These are phyloP conservation scores for Cantharis flavilabris DNA, from an alignment of 2,888 invertebrate species.

Conservation along the genomic window DNA sequence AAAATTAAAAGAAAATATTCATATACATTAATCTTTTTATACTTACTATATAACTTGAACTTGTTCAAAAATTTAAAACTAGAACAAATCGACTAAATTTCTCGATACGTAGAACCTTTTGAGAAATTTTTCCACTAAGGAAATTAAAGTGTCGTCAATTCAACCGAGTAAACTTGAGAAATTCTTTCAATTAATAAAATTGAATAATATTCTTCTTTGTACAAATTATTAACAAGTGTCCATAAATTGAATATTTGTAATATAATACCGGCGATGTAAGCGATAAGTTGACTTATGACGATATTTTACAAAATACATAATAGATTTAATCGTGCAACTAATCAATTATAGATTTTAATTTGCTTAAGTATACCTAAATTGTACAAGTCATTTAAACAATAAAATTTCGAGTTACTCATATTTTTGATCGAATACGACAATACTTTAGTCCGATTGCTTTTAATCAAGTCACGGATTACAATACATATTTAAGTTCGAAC, in stretches of 20 bases:
- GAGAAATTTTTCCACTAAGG: background rate
- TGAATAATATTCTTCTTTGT: background rate
- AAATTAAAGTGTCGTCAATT: background rate
- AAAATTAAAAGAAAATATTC: background rate
- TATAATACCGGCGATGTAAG: background rate
- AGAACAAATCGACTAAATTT: background rate
- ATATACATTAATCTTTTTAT: background rate
- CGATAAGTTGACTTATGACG: background rate
- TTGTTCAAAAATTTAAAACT: background rate
- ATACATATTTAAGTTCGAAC: conserved; percentile 10
- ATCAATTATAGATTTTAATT: background rate
- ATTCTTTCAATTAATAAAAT: background rate
- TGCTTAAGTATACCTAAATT: background rate
- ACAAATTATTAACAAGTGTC: background rate
- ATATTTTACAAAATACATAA: background rate
- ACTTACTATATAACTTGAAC: background rate
- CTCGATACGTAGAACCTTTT: background rate
- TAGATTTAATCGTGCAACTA: background rate
- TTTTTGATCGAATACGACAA: background rate
- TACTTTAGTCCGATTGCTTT: background rate
- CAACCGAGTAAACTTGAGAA: background rate
- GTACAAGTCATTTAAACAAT: background rate
- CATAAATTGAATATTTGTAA: background rate
- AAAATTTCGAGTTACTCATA: background rate
- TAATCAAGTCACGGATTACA: conserved; percentile 5